A percentile compares a stretch with the other conserved stretches of the same genome.
These are phyloP conservation scores for Rhodeus uyekii DNA, from an alignment of 2,797 vertebrate genomes.

Conservation along the genomic window DNA sequence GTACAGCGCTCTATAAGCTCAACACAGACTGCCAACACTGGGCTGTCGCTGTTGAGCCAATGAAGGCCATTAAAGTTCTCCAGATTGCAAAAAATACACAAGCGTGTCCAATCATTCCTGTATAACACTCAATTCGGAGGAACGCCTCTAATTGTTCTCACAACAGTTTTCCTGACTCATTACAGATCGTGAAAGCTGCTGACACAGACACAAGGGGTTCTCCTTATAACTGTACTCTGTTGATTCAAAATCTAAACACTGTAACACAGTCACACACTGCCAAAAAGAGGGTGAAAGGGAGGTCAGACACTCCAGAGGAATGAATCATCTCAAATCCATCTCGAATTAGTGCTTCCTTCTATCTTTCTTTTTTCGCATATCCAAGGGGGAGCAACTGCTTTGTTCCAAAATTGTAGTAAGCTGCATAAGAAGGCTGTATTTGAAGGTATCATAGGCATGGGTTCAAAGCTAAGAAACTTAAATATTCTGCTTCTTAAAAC, in stretches of 20 bases:
- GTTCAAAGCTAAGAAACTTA: not conserved
- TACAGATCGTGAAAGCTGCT: conserved; percentile 3
- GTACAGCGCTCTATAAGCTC: conserved; percentile 20
- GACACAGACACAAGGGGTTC: not conserved
- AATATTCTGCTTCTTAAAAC: not conserved
- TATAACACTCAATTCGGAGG: conserved; percentile 9
- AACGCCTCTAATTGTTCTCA: conserved; percentile 4
- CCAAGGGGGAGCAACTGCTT: not conserved
- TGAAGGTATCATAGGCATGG: not conserved
- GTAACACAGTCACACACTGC: conserved; percentile 5
- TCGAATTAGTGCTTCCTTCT: not conserved
- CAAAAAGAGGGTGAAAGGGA: conserved; percentile 5
- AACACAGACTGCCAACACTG: conserved; percentile 17
- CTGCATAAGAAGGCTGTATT: too few species aligned
- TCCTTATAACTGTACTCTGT: not conserved
- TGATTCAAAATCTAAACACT: not conserved
- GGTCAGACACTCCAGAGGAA: conserved; percentile 1
- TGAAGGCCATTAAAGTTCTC: conserved; percentile 13
- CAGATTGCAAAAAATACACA: conserved; percentile 7
- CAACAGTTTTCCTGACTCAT: conserved; percentile 13
- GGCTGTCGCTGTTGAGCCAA: conserved; percentile 2
- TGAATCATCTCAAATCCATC: not conserved
- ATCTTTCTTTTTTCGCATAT: not conserved
- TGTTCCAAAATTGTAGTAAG: not conserved
- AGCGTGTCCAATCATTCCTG: not conserved